Base-by-base conservation (phyloP, 2,888 invertebrate genomes). In the Coleophora flavipennella region DNA sequence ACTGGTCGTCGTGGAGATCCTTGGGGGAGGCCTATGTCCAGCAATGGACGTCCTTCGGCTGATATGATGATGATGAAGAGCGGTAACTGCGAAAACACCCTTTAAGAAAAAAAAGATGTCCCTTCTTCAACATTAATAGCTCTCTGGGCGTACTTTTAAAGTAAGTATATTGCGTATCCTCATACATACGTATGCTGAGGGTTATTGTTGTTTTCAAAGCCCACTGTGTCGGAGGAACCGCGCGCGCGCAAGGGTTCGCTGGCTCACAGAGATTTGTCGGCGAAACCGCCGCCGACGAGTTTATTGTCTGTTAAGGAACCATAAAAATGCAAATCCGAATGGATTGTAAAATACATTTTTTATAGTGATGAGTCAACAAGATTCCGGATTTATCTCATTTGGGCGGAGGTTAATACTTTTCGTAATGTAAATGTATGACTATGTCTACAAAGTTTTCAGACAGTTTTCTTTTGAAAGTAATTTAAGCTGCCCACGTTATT, bases 151-250 rank as follows among this genome's bases (percentile, higher is more conserved):
- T 67, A 71, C 72, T 70, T 72, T 67, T 67, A 67, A 73, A 73
- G 78, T 76, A 73, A 73, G 78, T 76, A 72, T 77, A 83, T 78
- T 81, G 71, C 76, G 71, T 70, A 73, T 72, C 64, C 69, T 67
- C 69, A 69, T 70, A 72, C 73, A 70, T 74, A 67, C 61, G 54
- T 62, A 69, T 62, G 61, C 57, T 57, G 65, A 57, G 72, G 67
- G 69, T 72, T 76, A 83, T 83, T 83, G 81, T 83, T 83, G 79
- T 81, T 80, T 76, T 71, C 72, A 78, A 80, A 78, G 77, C 70
- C 65, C 55, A 45, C 52, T 54, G 59, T 52, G 57, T 55, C 56
- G 49, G 53, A 51, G 52, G 64, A 62, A 61, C 62, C 59, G 62
- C 61, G 56, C 54, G 50, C 55, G 27, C 65, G 64, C 71, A 76